Base-by-base conservation (phyloP, 2,888 invertebrate genomes). In the Hoplodrina ambigua region DNA sequence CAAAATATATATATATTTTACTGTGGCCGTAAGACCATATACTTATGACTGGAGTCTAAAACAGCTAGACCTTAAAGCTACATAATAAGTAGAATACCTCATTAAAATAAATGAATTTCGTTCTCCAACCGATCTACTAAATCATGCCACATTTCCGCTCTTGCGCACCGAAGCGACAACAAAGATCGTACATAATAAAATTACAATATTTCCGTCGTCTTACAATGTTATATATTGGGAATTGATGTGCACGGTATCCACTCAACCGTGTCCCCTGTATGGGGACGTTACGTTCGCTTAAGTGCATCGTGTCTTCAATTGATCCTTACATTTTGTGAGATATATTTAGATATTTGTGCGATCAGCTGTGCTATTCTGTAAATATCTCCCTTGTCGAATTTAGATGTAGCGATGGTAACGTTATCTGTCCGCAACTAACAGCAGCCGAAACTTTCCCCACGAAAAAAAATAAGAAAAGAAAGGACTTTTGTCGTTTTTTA, bases 221-320 rank as follows among this genome's bases (percentile, higher is more conserved):
- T 66, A 67, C 64, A 72, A 50, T 69, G 33, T 57, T 65, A 83
- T 75, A 68, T 75, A 83, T 72, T 75, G 59, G 37, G 53, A 61
- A 83, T 63, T 19, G 56, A 63, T 78, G 52, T 68, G 67, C 56
- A 33, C 70, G 4, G 62, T n/a, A 55, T 13, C 37, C 58, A 44
- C 44, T 65, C 54, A 65, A 30, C 64, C 63, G 15, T 55, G 50
- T 20, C 49, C 17, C 25, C 17, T 13, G 41, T 58, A 60, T 30
- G 17, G 37, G 33, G 37, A 56, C 53, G 41, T 78, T 78, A 65
- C 25, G 30, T 81, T 46, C 63, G 57, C 63, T 57, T 56, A 25
- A 64, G 41, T 49, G 69, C 52, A 67, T 30, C 60, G 15, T 46
- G 54, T 54, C 55, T 37, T 52, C 50, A 75, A 69, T 75, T 52